phyloP scores from a whole-genome alignment of 2,797 vertebrate species.

The Philypnodon macrostomus region DNA sequence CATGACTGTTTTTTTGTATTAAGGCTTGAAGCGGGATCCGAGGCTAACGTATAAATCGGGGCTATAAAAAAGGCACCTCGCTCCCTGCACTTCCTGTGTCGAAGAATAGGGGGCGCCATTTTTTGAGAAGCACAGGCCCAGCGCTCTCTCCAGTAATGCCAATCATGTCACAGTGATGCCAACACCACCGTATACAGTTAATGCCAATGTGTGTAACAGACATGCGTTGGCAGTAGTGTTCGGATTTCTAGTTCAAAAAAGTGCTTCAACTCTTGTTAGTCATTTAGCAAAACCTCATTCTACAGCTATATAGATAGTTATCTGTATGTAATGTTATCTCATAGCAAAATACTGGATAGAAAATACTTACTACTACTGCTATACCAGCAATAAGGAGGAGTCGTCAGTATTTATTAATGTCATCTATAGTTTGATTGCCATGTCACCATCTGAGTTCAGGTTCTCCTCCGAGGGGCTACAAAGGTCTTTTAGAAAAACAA shows the following conservation, averaged over 20 bases:
- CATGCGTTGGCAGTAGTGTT: conserved; percentile 66
- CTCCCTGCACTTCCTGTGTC: conserved; percentile 29
- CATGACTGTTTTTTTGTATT: conserved; percentile 10
- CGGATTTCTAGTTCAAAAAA: conserved; percentile 73
- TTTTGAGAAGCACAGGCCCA: conserved; percentile 21
- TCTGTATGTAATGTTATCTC: conserved; percentile 76
- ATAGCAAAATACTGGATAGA: conserved; percentile 79
- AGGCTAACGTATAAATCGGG: conserved; percentile 10
- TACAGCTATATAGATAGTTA: conserved; percentile 79
- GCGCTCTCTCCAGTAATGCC: conserved; percentile 58
- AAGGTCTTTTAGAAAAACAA: conserved; percentile 54
- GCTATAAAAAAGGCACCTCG: conserved; percentile 31
- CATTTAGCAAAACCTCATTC: conserved; percentile 67
- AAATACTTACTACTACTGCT: conserved; percentile 74
- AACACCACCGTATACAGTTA: conserved; percentile 47
- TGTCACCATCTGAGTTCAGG: conserved; percentile 48
- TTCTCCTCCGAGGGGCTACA: conserved; percentile 66
- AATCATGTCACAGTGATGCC: conserved; percentile 69
- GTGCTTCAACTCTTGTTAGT: conserved; percentile 81
- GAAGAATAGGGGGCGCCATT: conserved; percentile 9
- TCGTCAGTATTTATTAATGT: conserved; percentile 51
- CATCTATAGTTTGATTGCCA: conserved; percentile 43
- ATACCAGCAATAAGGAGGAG: conserved; percentile 70
- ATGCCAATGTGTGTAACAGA: conserved; percentile 66
- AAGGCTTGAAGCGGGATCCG: conserved; percentile 28